phyloP scores from a whole-genome alignment of 2,797 vertebrate species.

The Craterocephalus amniculus region DNA sequence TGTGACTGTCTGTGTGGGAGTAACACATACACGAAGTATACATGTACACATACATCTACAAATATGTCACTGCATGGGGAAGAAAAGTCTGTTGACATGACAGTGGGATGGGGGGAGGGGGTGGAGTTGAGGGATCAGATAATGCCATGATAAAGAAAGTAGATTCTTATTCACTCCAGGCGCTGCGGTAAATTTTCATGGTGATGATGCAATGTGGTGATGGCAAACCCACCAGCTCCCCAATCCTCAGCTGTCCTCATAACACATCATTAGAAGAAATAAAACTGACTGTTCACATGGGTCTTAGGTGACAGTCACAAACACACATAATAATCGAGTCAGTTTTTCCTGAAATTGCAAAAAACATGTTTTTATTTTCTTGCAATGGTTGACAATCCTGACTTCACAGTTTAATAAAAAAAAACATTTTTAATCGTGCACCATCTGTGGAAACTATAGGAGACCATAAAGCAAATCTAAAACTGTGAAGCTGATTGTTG shows the following conservation, averaged over 20 bases:
- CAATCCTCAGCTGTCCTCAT: constrained; percentile 22
- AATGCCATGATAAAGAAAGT: background rate
- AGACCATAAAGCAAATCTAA: constrained; percentile 1
- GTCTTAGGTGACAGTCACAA: constrained; percentile 7
- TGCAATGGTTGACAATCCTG: background rate
- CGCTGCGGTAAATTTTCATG: constrained; percentile 25
- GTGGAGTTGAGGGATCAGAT: background rate
- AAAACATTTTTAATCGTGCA: no score
- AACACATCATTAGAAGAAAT: constrained; percentile 20
- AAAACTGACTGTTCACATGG: constrained; percentile 7
- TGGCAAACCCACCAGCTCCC: constrained; percentile 14
- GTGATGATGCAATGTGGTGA: constrained; percentile 36
- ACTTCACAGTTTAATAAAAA: background rate
- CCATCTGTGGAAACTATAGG: background rate
- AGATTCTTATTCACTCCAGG: constrained; percentile 19
- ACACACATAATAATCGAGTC: background rate
- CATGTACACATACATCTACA: background rate
- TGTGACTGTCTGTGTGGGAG: background rate
- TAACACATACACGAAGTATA: constrained; percentile 1
- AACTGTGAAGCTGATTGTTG: background rate
- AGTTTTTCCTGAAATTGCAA: background rate
- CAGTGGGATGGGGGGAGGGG: background rate
- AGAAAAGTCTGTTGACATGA: background rate
- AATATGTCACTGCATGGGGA: constrained; percentile 12
- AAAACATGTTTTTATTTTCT: background rate